Percentiles rank a stretch among this genome's conserved stretches.
Conservation (phyloP, 2,113 vertebrate species). For the Coryphaenoides rupestris region DNA sequence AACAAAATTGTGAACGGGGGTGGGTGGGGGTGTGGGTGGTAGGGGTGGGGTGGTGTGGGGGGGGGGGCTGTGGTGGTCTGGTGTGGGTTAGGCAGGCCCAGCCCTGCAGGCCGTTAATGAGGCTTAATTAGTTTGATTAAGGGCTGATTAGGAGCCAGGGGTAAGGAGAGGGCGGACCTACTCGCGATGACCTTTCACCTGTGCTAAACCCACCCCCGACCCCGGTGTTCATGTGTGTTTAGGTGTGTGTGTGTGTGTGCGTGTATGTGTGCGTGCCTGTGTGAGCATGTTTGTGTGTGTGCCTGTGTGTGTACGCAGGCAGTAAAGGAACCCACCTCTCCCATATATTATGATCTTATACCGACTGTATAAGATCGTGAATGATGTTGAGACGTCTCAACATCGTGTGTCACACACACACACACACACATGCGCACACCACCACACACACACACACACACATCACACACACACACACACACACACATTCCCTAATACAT, state of each 20-base stretch:
- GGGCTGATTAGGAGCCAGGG: conserved; percentile 57
- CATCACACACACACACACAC: conserved; percentile 16
- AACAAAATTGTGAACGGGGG: neutral
- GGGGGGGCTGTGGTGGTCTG: conserved; percentile 20
- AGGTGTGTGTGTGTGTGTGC: too few relatives aligned
- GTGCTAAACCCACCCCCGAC: conserved; percentile 48
- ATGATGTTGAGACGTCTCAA: conserved; percentile 36
- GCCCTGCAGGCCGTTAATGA: conserved; percentile 43
- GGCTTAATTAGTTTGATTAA: conserved; percentile 74
- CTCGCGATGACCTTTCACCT: conserved; percentile 61
- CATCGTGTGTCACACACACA: conserved; percentile 29
- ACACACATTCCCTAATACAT: neutral
- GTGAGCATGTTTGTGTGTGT: conserved; percentile 3
- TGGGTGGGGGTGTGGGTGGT: conserved; percentile 33
- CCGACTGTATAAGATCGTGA: conserved; percentile 43
- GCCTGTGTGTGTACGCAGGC: conserved; percentile 11
- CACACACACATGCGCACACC: conserved; percentile 12
- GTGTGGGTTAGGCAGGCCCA: conserved; percentile 12
- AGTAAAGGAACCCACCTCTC: too few relatives aligned
- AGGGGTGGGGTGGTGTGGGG: conserved; percentile 33
- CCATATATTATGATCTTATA: conserved; percentile 22
- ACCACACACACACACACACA: conserved; percentile 18
- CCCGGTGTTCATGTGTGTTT: neutral
- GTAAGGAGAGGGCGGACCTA: conserved; percentile 39
- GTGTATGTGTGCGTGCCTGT: too few relatives aligned